Base-by-base conservation (phyloP, 2,797 vertebrate genomes). In the Neosilurus hyrtlii region DNA sequence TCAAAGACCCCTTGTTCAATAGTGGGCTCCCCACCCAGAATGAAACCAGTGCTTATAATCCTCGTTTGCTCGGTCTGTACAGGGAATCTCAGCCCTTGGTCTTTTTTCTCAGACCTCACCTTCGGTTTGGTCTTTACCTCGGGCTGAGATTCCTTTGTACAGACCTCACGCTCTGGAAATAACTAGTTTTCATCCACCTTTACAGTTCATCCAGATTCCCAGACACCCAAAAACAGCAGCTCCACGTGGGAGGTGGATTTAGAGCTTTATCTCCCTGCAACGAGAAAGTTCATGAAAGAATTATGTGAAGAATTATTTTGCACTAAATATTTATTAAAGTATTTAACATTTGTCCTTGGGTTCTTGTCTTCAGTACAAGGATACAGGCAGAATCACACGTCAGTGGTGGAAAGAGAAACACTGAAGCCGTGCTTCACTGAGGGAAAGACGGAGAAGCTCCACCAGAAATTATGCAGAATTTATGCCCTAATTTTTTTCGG, bases 401-500 rank as follows among this genome's bases (percentile, higher is more conserved):
- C 9, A 54, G 70, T 43, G 22, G 70, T 24, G 15, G n/a, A 52
- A 54, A 73, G 26, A 26, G n/a, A 54, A 73, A 26, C 12, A n/a
- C 26, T 7, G 5, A 24, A 12, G 16, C 20, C 22, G 20, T 56
- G 7, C 71, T 30, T 43, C 24, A 68, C n/a, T 22, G 26, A 75
- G 43, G 54, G 43, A n/a, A 43, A 20, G 16, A 18, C 30, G 18
- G 43, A 9, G 37, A 15, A 43, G 65, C 22, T 37, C 16, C 12
- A 15, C 24, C 24, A 43, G 62, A 70, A 81, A 71, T 78, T 54
- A 81, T 68, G 63, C 63, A 24, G 26, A 70, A 49, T 76, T 76
- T 37, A 43, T 59, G 26, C 2, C 30, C 30, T 24, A 35, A 66
- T 65, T 77, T 67, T 49, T 72, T 76, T 59, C 26, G 3, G 49